Conservation (phyloP, 2,888 invertebrate species). For the Tetanocera ferruginea region DNA sequence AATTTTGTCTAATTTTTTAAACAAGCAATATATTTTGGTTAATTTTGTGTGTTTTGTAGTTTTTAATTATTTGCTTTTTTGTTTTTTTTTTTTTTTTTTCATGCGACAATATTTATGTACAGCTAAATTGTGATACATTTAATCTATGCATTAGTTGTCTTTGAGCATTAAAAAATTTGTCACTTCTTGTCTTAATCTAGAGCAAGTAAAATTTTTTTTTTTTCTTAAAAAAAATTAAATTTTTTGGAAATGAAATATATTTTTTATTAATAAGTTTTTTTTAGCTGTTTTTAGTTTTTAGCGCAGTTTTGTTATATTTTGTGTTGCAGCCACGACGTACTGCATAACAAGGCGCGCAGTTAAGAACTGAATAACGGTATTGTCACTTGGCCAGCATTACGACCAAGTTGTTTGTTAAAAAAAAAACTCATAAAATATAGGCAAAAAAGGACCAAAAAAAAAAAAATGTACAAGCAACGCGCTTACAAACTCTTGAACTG, state of each 20-base stretch:
- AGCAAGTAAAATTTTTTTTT: not conserved
- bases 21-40: not conserved
- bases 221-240: not conserved
- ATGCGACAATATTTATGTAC: not conserved
- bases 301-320: not conserved
- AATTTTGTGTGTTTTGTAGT: too few relatives aligned
- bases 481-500: not conserved
- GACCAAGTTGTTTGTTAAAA: not conserved
- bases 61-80: too few relatives aligned
- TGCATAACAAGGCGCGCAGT: conserved; percentile 7
- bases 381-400: conserved; percentile 9
- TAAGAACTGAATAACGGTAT: conserved; percentile 30
- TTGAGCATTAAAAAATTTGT: not conserved
- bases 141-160: not conserved
- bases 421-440: not conserved
- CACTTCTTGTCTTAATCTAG: not conserved
- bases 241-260: not conserved
- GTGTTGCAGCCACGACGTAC: not conserved
- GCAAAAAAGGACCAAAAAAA: not conserved
- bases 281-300: too few relatives aligned
- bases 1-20: not conserved
- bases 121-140: not conserved
- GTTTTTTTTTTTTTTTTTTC: not conserved
- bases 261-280: not conserved
- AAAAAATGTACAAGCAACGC: not conserved